Evolutionary conservation across 1,140 invertebrate species (phyloP).

Genomic region (Euschistus heros): DNA sequence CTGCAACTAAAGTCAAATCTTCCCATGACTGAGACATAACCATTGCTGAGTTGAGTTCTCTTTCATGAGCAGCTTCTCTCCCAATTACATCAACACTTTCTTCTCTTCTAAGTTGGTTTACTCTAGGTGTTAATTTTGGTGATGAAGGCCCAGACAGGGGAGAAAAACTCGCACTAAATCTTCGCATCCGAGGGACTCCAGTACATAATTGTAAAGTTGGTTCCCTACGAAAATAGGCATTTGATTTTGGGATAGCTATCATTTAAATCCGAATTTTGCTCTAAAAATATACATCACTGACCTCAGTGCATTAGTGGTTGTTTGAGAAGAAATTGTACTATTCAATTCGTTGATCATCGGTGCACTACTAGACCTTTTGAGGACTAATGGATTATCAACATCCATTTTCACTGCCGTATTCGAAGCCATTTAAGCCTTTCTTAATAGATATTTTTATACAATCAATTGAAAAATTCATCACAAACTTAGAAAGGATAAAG

Average conservation of each 20-base stretch:
- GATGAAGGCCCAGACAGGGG: slow-evolving; percentile 40
- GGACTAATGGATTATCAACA: slow-evolving; percentile 45
- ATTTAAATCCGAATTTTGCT: neutral
- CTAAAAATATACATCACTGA: slow-evolving; percentile 22
- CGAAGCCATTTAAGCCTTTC: slow-evolving; percentile 17
- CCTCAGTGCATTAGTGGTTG: slow-evolving; percentile 25
- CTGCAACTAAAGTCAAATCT: slow-evolving; percentile 64
- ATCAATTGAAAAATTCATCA: neutral
- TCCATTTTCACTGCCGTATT: slow-evolving; percentile 39
- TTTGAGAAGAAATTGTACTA: slow-evolving; percentile 33
- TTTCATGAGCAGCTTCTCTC: slow-evolving; percentile 78
- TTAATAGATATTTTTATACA: neutral
- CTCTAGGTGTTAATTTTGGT: slow-evolving; percentile 62
- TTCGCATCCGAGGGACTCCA: slow-evolving; percentile 45
- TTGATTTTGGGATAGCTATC: neutral
- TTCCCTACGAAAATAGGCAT: slow-evolving; percentile 6
- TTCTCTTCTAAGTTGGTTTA: slow-evolving; percentile 76
- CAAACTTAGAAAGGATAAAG: neutral
- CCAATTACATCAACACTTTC: slow-evolving; percentile 73
- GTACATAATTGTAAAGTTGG: neutral
- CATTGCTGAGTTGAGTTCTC: slow-evolving; percentile 74
- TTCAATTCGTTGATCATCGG: slow-evolving; percentile 67
- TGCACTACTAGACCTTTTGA: slow-evolving; percentile 71
- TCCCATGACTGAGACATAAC: slow-evolving; percentile 85
- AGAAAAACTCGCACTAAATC: slow-evolving; percentile 77